These are phyloP conservation scores for Epizoanthus ramosus DNA, from an alignment of 92 coral and sea anemone species.

Conservation along the genomic window DNA sequence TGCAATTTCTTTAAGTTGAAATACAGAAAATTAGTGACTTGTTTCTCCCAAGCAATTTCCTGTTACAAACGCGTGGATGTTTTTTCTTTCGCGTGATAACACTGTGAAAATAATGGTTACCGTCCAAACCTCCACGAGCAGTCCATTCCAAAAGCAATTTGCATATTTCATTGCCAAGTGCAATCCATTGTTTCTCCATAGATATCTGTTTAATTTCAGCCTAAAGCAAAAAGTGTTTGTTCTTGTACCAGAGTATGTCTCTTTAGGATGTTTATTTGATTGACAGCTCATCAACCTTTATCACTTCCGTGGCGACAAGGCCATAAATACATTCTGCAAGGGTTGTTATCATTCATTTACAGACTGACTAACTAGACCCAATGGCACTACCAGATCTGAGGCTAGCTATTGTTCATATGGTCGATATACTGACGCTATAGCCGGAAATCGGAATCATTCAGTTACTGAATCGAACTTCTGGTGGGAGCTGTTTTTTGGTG, in stretches of 20 bases:
- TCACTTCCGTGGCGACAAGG: not conserved
- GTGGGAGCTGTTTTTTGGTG: not conserved
- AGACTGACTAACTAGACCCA: slow-evolving; percentile 9
- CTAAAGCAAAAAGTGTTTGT: slow-evolving; percentile 15
- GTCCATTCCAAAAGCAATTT: not conserved
- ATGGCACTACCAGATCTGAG: not conserved
- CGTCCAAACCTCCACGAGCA: too few relatives aligned
- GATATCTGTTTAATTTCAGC: slow-evolving; percentile 11
- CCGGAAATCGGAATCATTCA: not conserved
- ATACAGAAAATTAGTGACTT: not conserved
- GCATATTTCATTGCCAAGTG: slow-evolving; percentile 17
- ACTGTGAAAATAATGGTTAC: too few relatives aligned
- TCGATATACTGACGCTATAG: not conserved
- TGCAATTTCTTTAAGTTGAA: not conserved
- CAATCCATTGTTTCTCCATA: slow-evolving; percentile 20
- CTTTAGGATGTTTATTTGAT: slow-evolving; percentile 25
- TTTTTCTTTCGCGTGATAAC: not conserved
- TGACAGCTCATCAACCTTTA: slow-evolving; percentile 13
- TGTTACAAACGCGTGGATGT: not conserved
- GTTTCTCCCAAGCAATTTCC: not conserved
- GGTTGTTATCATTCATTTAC: slow-evolving; percentile 4
- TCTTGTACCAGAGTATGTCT: not conserved
- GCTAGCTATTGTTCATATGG: not conserved
- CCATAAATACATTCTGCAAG: slow-evolving; percentile 19
- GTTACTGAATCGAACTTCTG: not conserved